Evolutionary conservation across 2,797 vertebrate genomes (phyloP).

Genomic region (Hyperoplus immaculatus): DNA sequence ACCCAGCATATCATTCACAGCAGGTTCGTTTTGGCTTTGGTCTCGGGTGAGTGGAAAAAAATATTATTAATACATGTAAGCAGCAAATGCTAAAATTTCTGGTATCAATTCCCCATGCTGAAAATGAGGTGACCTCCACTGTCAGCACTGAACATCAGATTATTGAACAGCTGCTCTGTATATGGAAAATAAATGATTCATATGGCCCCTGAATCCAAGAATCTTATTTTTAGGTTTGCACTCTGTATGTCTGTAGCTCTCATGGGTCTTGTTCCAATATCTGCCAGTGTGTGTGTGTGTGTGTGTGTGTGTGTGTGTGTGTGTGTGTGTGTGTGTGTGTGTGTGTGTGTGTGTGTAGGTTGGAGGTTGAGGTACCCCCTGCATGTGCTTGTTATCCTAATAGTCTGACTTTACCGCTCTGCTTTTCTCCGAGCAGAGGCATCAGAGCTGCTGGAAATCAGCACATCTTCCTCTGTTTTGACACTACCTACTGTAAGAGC

Average conservation of each 20-base stretch:
- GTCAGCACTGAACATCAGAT: background rate
- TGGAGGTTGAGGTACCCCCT: background rate
- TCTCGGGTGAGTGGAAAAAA: background rate
- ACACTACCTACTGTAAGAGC: background rate
- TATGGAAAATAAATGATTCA: too few relatives aligned
- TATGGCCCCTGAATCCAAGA: too few relatives aligned
- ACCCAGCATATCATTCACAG: background rate
- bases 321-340: background rate
- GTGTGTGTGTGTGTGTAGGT: conserved; percentile 4
- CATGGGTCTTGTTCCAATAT: too few relatives aligned
- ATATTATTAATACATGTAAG: background rate
- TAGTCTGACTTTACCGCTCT: conserved; percentile 7
- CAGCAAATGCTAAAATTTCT: background rate
- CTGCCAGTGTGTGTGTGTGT: too few relatives aligned
- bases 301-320: background rate
- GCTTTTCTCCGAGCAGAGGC: conserved; percentile 6
- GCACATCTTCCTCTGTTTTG: conserved; percentile 24
- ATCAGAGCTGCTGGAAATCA: conserved; percentile 36
- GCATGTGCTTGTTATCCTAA: conserved; percentile 23
- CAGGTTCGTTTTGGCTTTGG: background rate
- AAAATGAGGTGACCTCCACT: conserved; percentile 7
- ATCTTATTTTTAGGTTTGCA: background rate
- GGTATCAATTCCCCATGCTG: conserved; percentile 29
- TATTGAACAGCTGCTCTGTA: background rate
- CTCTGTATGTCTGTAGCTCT: background rate